Evolutionary conservation across 2,113 vertebrate species (phyloP), one percentile per base, ranked within the genome.

Genomic region (rat (Rattus norvegicus)): DNA sequence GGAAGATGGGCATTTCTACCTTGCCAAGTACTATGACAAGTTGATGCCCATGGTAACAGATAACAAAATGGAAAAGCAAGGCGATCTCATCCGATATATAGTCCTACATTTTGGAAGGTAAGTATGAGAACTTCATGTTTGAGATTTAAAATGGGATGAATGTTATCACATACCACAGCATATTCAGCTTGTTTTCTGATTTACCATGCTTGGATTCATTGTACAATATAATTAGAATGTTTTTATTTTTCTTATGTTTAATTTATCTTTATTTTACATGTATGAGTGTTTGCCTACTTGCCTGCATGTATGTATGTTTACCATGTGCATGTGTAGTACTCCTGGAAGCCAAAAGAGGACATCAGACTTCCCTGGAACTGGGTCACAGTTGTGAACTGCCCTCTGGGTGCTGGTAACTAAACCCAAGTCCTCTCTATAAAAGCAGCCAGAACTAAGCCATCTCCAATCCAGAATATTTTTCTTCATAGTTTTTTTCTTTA

Each of bases 21-120:
- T 99, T 97, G 99, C 99, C 36, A 99, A 99, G 93, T 99, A 99
- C 95, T 99, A 99, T 2, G 99, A 99, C 97, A 99, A 99, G 97
- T 98, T 99, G 97, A 99, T 99, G 99, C 99, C 99, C 0, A 99
- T 99, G 99, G 99, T 99, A 96, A 99, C 99, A 10, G 99, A 99
- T 95, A 99, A 99, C 98, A 99, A 99, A 98, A 99, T 99, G 99
- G 99, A 99, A 98, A 99, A 99, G 95, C 99, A 99, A 88, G 99
- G 99, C 92, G 99, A 99, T 98, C 98, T 99, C 96, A 99, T 99
- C 95, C 98, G 99, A 97, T 99, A 99, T 97, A 99, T 99, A 11
- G 99, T 99, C 94, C 98, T 98, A 91, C 99, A 99, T 97, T 99
- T 99, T 94, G 99, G 99, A 98, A 99, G 99, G 99, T 99, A 96